Base-by-base conservation (phyloP, 2,797 vertebrate genomes). In the Vultur gryphus region DNA sequence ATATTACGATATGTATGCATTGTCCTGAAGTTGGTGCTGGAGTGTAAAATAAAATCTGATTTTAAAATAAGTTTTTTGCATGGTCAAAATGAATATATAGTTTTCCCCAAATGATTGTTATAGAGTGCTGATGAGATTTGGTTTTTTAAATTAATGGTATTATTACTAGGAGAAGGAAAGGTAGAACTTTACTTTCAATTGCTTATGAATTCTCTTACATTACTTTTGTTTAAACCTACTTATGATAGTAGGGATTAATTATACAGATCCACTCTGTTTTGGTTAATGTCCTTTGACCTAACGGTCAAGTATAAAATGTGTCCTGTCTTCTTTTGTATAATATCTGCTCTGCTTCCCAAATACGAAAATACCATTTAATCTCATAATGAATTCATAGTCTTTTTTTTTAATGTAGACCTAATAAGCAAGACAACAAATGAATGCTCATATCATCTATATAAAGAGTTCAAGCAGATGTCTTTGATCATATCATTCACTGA, bases 391-490 rank as follows among this genome's bases (percentile, higher is more conserved):
- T 80, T 82, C n/a, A 23, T 41, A 48, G 49, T 16, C 3, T 28
- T 78, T 62, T 54, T 55, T 89, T 49, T 70, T 9, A 67, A 87
- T 43, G 64, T 95, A 77, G 84, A 93, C 26, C 57, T 80, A 89
- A 24, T 31, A 44, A 62, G 49, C 29, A 69, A 39, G 54, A 73
- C 83, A 78, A 83, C 52, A 87, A 85, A 59, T 78, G 96, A 97
- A 97, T 82, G 93, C 96, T 97, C 76, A 80, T 94, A 97, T 95
- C 95, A 93, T 93, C 89, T 82, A 48, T 84, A 71, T 67, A 87
- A 96, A 97, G 93, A 97, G 91, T 93, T 94, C 90, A 95, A 95
- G 96, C 90, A 97, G 92, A 91, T 73, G 83, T 78, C 94, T 80
- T 83, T 94, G 94, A 87, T 92, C 96, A 84, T 59, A 84, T 97